A percentile compares a stretch with the other conserved stretches of the same genome.
These are phyloP conservation scores for Rhynchomys soricoides DNA, from an alignment of 2,113 vertebrate species.

Conservation along the genomic window DNA sequence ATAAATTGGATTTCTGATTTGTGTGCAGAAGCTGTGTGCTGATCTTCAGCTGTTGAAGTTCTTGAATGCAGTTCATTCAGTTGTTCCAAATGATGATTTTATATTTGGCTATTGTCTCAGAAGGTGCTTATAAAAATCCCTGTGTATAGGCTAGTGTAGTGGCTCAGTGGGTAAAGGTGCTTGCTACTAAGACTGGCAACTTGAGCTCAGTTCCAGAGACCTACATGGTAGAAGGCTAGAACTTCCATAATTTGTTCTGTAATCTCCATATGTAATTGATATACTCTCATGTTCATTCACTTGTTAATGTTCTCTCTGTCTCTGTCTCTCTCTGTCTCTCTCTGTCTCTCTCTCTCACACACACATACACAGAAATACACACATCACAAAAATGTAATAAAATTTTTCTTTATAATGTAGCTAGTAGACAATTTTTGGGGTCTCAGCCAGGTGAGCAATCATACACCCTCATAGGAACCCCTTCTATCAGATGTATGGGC, in stretches of 20 bases:
- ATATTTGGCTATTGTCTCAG: background rate
- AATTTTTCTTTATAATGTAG: background rate
- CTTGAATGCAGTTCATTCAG: background rate
- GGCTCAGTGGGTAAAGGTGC: background rate
- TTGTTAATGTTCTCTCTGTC: background rate
- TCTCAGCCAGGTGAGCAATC: background rate
- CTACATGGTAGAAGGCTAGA: background rate
- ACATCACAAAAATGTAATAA: background rate
- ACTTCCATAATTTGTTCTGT: background rate
- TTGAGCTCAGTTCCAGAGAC: background rate
- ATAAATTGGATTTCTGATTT: background rate
- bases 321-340: background rate
- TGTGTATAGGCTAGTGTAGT: too few species aligned
- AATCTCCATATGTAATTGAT: too few species aligned
- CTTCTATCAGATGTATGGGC: background rate
- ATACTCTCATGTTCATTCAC: background rate
- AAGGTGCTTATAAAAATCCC: background rate
- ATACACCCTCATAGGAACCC: background rate
- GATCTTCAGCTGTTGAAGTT: background rate
- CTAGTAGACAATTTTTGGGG: background rate
- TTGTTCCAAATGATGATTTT: background rate
- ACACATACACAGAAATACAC: background rate
- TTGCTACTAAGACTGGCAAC: background rate
- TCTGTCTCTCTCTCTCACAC: background rate
- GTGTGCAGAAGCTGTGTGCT: background rate